Base-by-base conservation (phyloP, 2,797 vertebrate species). In the Micromesistius poutassou region DNA sequence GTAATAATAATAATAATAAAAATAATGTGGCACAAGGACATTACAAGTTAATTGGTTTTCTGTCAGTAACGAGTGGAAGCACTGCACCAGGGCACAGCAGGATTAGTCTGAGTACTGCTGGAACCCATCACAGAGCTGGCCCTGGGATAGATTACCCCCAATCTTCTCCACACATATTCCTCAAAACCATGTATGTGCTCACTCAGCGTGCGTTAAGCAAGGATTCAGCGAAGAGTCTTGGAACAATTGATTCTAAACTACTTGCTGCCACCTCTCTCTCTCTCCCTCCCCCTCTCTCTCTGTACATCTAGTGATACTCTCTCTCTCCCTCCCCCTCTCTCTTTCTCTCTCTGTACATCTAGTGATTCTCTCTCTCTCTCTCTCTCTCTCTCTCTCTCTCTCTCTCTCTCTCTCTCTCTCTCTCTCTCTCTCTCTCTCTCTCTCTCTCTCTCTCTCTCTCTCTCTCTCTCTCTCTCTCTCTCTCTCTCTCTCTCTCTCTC, bases 71-170 rank as follows among this genome's bases (percentile, higher is more conserved):
- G 40, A 42, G 40, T 42, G 10, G 28, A 30, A 68, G 10, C 62
- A 10, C 78, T 78, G 33, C 82, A 84, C 74, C 82, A 76, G 77
- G 79, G 78, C 83, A 78, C 84, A 86, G 80, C 46, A 84, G 86
- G 85, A 91, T 91, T 90, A 89, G 78, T 78, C 46, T 76, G 78
- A 86, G 82, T 77, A 86, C 84, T 86, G 85, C 84, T 62, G 81
- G 28, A 19, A 87, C 83, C 87, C 81, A 76, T 82, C 75, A 79
- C 74, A 88, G 81, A 88, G 86, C 83, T 74, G 90, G 86, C 74
- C 84, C 78, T 77, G 86, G 80, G 84, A 73, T 33, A 85, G 81
- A 91, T 88, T 82, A 85, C 28, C 22, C 13, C 77, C 46, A 80
- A 89, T 87, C 82, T 87, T 76, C 78, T 78, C 62, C 79, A 76